These are phyloP conservation scores for Diuraphis noxia DNA, from an alignment of 1,140 invertebrate genomes.

Conservation along the genomic window DNA sequence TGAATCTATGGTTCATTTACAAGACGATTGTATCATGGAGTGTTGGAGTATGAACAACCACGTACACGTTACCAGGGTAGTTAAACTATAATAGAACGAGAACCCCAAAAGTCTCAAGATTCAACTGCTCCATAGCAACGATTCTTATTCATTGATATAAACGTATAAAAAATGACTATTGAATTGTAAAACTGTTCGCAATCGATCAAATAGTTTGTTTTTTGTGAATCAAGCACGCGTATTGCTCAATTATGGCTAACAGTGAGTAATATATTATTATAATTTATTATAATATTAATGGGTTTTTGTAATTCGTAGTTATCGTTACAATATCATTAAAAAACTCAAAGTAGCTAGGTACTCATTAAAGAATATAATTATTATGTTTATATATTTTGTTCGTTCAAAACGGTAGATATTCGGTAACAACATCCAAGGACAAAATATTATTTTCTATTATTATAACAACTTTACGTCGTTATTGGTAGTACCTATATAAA, in stretches of 20 bases:
- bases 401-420: neutral
- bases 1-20: neutral
- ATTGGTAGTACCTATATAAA: too few species aligned
- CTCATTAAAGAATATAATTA: too few species aligned
- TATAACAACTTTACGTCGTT: neutral
- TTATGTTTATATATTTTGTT: too few species aligned
- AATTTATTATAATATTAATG: neutral
- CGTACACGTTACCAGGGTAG: neutral
- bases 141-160: neutral
- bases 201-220: neutral
- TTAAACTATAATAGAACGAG: neutral
- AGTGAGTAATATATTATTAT: slow-evolving; percentile 10
- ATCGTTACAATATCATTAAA: neutral
- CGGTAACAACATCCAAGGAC: neutral
- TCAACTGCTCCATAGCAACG: slow-evolving; percentile 1
- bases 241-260: neutral
- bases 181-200: too few species aligned
- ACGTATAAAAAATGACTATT: neutral
- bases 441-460: neutral
- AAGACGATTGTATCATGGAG: neutral
- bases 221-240: neutral
- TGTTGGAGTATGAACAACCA: neutral
- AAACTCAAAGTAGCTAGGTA: neutral
- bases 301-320: neutral
- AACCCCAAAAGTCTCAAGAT: neutral